Conservation (phyloP, 2,888 invertebrate species). For the Pachycephus smyrnensis region DNA sequence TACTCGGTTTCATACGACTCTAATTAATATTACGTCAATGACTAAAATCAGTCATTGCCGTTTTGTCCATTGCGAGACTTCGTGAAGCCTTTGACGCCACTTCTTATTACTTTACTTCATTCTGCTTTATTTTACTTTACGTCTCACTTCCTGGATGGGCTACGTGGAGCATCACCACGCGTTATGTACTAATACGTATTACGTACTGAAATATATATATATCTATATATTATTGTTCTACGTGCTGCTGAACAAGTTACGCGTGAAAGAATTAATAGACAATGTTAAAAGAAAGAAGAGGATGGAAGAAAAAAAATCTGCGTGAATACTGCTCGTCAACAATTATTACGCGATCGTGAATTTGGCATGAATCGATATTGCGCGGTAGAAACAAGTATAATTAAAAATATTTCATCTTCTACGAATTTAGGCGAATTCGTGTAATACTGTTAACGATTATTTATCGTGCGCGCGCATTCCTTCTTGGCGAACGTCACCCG, state of each 20-base stretch:
- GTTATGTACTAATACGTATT: not conserved
- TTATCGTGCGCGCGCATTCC: no score
- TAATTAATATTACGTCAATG: not conserved
- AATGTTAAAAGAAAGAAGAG: not conserved
- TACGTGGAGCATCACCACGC: not conserved
- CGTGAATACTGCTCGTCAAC: not conserved
- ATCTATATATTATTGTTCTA: no score
- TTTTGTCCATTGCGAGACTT: not conserved
- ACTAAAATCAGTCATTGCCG: not conserved
- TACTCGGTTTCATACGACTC: not conserved
- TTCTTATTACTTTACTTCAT: not conserved
- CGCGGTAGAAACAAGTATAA: not conserved
- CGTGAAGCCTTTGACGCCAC: not conserved
- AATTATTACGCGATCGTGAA: not conserved
- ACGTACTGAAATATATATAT: no score
- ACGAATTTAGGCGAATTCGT: not conserved
- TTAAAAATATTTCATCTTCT: not conserved
- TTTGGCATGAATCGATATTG: not conserved
- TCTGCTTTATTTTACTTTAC: not conserved
- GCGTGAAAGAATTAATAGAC: not conserved
- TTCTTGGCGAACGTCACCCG: not conserved
- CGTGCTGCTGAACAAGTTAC: not conserved
- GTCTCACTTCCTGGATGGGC: not conserved
- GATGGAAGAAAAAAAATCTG: not conserved
- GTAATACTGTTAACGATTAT: not conserved